phyloP scores from a whole-genome alignment of 2,797 vertebrate genomes.

The Chromis chromis region DNA sequence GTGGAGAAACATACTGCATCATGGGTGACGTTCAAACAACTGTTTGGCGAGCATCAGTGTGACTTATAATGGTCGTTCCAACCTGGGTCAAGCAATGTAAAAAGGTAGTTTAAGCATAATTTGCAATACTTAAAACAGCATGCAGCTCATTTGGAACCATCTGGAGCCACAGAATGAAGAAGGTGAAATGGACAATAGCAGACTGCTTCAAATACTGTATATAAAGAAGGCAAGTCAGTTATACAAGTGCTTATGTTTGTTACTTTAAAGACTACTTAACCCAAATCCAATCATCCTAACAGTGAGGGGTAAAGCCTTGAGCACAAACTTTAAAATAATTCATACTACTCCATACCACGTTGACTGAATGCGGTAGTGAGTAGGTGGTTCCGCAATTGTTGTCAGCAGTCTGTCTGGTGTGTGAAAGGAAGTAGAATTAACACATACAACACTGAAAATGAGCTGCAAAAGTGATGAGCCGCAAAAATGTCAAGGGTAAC shows the following conservation, averaged over 20 bases:
- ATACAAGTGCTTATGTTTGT: not conserved
- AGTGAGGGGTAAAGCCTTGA: not conserved
- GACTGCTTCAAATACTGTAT: slow-evolving; percentile 6
- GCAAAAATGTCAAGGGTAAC: not conserved
- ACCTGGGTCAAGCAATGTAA: slow-evolving; percentile 1
- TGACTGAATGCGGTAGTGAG: slow-evolving; percentile 30
- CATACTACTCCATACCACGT: not conserved
- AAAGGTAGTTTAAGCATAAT: slow-evolving; percentile 13
- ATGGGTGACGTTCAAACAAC: slow-evolving; percentile 17
- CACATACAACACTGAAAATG: slow-evolving; percentile 17
- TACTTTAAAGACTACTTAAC: slow-evolving; percentile 18
- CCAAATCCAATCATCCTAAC: not conserved
- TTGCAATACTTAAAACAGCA: slow-evolving; percentile 30
- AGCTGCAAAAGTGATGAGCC: slow-evolving; percentile 13
- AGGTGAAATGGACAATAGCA: slow-evolving; percentile 21
- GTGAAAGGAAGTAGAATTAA: slow-evolving; percentile 57
- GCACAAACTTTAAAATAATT: slow-evolving; percentile 4
- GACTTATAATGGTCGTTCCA: slow-evolving; percentile 30
- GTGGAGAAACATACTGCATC: slow-evolving; percentile 44
- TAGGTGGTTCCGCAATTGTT: slow-evolving; percentile 41
- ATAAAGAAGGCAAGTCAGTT: not conserved
- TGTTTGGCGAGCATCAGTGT: slow-evolving; percentile 24
- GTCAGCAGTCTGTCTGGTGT: slow-evolving; percentile 30
- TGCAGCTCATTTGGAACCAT: slow-evolving; percentile 19
- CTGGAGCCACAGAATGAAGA: slow-evolving; percentile 16